Evolutionary conservation across 2,113 vertebrate species (phyloP).

Genomic region (Pluvianellus socialis): DNA sequence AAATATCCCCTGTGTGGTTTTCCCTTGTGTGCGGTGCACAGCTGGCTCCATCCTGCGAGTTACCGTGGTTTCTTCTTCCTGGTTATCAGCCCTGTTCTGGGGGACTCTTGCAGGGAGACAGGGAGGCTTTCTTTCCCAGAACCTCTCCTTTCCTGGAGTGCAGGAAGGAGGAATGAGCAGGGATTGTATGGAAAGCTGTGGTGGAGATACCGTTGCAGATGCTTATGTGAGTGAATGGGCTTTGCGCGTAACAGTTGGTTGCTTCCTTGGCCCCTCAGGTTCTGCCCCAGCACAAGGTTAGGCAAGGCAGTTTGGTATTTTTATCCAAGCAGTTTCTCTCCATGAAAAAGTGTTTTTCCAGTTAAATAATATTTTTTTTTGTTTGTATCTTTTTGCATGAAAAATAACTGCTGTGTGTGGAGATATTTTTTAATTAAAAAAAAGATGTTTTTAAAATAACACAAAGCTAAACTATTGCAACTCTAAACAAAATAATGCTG

Average conservation of each 20-base stretch:
- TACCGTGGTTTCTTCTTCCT: background rate
- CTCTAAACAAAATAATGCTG: background rate
- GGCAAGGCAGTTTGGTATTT: background rate
- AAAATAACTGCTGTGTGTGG: background rate
- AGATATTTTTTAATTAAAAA: background rate
- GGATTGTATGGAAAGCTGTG: fast-evolving
- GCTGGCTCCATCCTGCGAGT: background rate
- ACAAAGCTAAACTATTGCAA: background rate
- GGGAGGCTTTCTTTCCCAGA: background rate
- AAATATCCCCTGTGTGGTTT: background rate
- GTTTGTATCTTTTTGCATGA: fast-evolving
- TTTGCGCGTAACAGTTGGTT: fast-evolving
- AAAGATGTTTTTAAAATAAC: background rate
- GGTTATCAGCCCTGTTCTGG: background rate
- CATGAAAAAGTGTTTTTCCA: background rate
- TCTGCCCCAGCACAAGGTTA: background rate
- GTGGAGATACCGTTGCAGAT: fast-evolving
- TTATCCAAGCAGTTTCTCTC: background rate
- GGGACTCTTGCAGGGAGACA: background rate
- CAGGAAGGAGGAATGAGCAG: background rate
- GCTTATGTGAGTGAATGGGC: background rate
- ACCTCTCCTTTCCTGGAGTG: background rate
- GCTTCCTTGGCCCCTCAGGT: background rate
- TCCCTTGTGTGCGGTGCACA: background rate
- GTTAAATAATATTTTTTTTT: background rate